phyloP scores from a whole-genome alignment of 2,797 vertebrate genomes.

The Geranospiza caerulescens region DNA sequence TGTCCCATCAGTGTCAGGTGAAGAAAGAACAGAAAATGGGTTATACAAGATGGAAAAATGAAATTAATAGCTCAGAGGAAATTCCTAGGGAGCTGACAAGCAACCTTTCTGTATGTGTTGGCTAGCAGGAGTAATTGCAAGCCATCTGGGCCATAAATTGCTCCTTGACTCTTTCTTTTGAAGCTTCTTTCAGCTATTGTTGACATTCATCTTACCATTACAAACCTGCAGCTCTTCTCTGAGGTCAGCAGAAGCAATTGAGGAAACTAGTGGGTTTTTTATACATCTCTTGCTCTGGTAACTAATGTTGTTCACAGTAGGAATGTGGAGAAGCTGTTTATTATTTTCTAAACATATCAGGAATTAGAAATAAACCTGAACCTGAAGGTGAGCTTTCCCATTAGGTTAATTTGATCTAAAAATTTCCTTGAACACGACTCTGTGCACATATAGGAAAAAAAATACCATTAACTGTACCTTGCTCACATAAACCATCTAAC shows the following conservation, averaged over 20 bases:
- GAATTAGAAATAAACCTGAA: background rate
- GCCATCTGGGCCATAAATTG: background rate
- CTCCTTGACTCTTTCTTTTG: slow-evolving; percentile 17
- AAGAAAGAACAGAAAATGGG: background rate
- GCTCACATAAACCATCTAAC: background rate
- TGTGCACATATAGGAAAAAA: background rate
- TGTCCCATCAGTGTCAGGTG: background rate
- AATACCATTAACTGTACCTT: background rate
- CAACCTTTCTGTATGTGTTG: background rate
- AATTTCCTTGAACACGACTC: background rate
- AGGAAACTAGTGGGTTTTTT: background rate
- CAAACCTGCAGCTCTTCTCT: background rate
- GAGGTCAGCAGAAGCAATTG: background rate
- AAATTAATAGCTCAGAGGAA: background rate
- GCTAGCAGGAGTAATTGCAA: background rate
- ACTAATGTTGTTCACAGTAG: background rate
- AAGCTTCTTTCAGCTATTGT: background rate
- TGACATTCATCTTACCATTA: slow-evolving; percentile 15
- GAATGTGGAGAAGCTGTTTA: background rate
- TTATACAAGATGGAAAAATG: background rate
- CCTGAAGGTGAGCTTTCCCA: background rate
- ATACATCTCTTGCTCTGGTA: background rate
- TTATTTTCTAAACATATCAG: background rate
- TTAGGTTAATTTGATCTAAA: background rate
- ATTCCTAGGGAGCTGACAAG: background rate